Evolutionary conservation across 2,797 vertebrate genomes (phyloP).

Genomic region (Falco biarmicus): DNA sequence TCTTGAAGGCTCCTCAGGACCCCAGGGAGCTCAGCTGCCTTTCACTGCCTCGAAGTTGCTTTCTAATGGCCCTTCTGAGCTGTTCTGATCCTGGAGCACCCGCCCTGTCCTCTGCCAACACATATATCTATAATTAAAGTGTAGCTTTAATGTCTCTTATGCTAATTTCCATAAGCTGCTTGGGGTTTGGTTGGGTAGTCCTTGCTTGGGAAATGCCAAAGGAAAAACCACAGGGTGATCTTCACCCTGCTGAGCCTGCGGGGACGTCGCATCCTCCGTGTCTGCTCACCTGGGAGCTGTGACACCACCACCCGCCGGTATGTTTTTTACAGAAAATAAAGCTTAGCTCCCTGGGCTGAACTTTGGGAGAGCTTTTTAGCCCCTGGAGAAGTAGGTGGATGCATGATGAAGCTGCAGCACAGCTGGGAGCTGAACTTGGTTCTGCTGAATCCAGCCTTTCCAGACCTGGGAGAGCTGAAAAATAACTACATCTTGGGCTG

Average conservation of each 20-base stretch:
- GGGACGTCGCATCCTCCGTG: neutral
- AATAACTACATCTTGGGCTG: neutral
- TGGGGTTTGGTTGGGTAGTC: constrained; percentile 34
- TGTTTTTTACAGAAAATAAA: neutral
- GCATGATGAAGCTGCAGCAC: neutral
- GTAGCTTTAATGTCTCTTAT: constrained; percentile 58
- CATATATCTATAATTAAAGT: constrained; percentile 48
- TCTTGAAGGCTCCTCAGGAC: neutral
- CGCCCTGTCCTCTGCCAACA: constrained; percentile 71
- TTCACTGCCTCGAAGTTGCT: neutral
- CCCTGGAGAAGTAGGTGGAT: neutral
- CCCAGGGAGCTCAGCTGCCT: neutral
- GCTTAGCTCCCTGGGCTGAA: neutral
- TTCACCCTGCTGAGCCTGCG: neutral
- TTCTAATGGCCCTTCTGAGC: constrained; percentile 62
- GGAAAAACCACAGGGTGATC: constrained; percentile 49
- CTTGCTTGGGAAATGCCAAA: constrained; percentile 47
- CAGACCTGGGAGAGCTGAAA: neutral
- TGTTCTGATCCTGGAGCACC: constrained; percentile 72
- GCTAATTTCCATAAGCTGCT: constrained; percentile 37
- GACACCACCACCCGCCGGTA: neutral
- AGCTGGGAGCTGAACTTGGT: neutral
- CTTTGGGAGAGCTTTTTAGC: neutral
- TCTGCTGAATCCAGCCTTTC: constrained; percentile 4
- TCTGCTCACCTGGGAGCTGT: constrained; percentile 3